Evolutionary conservation across 2,888 invertebrate genomes (phyloP), one percentile per base, ranked within the genome.

Genomic region (Girardia tigrina): DNA sequence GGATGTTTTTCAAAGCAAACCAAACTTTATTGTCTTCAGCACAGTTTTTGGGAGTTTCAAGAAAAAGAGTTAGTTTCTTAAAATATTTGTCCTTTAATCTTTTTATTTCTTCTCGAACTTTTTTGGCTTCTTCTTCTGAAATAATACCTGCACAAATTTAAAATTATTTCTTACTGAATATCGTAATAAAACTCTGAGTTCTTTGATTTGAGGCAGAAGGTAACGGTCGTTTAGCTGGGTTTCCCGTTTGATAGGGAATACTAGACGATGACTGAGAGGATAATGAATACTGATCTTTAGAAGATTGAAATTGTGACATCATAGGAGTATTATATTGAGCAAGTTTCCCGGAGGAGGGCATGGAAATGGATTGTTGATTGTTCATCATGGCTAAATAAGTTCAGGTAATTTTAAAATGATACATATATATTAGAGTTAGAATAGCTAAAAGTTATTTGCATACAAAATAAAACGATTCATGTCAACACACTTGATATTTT

Each of bases 41-140:
- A n/a, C n/a, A n/a, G 23, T 56, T 56, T 56, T 56, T 56, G 2
- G 56, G 56, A 56, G n/a, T 56, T 56, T 56, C 56, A 56, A 56
- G 56, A 56, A 56, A 20, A 16, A 56, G 4, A 4, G 8, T 56
- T 16, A 56, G 23, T n/a, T 56, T 56, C 23, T 56, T 56, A 56
- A 56, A 56, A 56, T 56, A 56, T 56, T 56, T 56, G n/a, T 56
- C 56, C 23, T 56, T 56, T 12, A 56, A 23, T 23, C n/a, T 56
- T 56, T 56, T 56, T 20, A 56, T 23, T 56, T 56, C 56, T 56
- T 56, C 56, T 56, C 23, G n/a, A 56, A 56, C 56, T n/a, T 56
- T 56, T 56, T 56, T 56, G 8, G 56, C 56, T 56, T 56, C 56
- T n/a, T 56, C 56, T 16, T 56, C 56, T 20, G 56, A 56, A 56